Conservation (phyloP, 2,797 vertebrate genomes). For the Aythya fuligula region DNA sequence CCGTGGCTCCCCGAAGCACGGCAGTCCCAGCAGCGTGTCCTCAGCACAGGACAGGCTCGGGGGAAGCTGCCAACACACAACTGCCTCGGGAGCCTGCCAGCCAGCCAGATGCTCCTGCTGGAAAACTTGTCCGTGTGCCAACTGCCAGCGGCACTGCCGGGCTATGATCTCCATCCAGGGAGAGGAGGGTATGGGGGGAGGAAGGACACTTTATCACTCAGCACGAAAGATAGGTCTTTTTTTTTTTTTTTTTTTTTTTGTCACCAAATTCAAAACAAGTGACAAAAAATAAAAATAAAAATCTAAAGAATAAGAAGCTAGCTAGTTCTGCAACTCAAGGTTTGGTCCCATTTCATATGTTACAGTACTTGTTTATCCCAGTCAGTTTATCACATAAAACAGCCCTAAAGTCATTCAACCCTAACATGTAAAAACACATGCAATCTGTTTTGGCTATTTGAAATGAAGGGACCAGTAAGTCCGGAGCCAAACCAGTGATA, state of each 20-base stretch:
- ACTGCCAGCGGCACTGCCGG: not conserved
- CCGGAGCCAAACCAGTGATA: not conserved
- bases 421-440: not conserved
- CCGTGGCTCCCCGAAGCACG: rapidly evolving
- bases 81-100: not conserved
- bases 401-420: not conserved
- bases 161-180: constrained; percentile 51
- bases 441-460: not conserved
- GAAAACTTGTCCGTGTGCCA: constrained; percentile 11
- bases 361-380: constrained; percentile 34
- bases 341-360: not conserved
- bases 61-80: not conserved
- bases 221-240: not conserved
- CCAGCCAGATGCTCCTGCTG: constrained; percentile 42
- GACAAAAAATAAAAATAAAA: not conserved
- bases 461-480: not conserved
- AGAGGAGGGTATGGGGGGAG: not conserved
- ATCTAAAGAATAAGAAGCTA: not conserved
- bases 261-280: not conserved
- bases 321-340: not conserved
- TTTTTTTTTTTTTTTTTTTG: not conserved
- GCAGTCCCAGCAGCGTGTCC: not conserved
- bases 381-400: constrained; percentile 29
- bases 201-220: constrained; percentile 14
- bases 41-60: not conserved